These are phyloP conservation scores for Atrichornis clamosus DNA, from an alignment of 2,113 vertebrate species.

Conservation along the genomic window DNA sequence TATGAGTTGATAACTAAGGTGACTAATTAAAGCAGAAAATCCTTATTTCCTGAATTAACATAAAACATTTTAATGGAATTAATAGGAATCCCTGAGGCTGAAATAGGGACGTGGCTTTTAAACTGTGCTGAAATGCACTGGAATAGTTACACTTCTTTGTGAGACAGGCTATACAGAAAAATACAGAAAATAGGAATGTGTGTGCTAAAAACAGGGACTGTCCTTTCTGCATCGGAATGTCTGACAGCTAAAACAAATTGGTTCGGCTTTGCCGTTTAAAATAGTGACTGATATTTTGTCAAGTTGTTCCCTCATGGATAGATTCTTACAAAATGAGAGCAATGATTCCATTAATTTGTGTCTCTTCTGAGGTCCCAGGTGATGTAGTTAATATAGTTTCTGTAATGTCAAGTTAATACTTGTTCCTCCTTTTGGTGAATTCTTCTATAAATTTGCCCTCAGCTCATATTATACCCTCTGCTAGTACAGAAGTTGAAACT, in stretches of 20 bases:
- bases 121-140: neutral
- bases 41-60: neutral
- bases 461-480: neutral
- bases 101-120: constrained; percentile 5
- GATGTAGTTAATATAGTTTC: constrained; percentile 31
- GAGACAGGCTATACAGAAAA: neutral
- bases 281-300: constrained; percentile 10
- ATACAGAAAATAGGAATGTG: neutral
- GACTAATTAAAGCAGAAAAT: constrained; percentile 7
- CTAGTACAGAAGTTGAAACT: neutral
- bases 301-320: neutral
- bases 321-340: constrained; percentile 3
- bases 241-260: neutral
- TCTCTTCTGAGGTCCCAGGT: constrained; percentile 6
- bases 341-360: constrained; percentile 21
- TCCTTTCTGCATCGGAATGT: neutral
- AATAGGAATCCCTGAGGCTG: neutral
- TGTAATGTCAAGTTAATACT: constrained; percentile 11
- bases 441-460: neutral
- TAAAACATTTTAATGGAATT: constrained; percentile 7
- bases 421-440: neutral
- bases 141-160: constrained; percentile 10
- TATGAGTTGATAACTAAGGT: neutral
- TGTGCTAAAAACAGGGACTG: constrained; percentile 16
- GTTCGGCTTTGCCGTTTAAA: constrained; percentile 6